phyloP scores from a whole-genome alignment of 2,113 vertebrate species.

The Takifugu flavidus region DNA sequence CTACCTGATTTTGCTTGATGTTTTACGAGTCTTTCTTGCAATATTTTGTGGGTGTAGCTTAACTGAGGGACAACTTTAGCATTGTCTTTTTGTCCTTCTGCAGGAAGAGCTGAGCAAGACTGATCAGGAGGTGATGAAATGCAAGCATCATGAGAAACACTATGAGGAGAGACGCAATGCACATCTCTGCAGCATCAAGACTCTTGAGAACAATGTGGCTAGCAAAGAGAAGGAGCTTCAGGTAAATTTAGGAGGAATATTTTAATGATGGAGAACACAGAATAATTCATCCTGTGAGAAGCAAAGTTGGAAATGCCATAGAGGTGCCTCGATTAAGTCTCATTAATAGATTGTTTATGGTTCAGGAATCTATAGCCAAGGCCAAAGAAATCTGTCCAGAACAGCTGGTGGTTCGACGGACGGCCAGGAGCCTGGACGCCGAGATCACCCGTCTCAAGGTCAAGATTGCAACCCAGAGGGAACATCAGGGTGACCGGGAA shows the following conservation, averaged over 20 bases:
- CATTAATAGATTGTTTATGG: too few species aligned
- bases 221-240: slow-evolving; percentile 79
- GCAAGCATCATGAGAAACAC: slow-evolving; percentile 81
- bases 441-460: slow-evolving; percentile 88
- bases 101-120: slow-evolving; percentile 85
- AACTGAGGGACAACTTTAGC: too few species aligned
- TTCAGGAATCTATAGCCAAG: slow-evolving; percentile 79
- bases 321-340: too few species aligned
- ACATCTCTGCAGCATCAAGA: slow-evolving; percentile 78
- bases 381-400: slow-evolving; percentile 82
- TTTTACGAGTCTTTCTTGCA: too few species aligned
- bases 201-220: slow-evolving; percentile 68
- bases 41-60: too few species aligned
- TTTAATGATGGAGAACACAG: neutral
- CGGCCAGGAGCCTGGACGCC: slow-evolving; percentile 83
- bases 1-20: too few species aligned
- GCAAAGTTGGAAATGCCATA: too few species aligned
- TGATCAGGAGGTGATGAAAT: slow-evolving; percentile 81
- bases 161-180: slow-evolving; percentile 82
- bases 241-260: slow-evolving; percentile 59
- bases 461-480: slow-evolving; percentile 81
- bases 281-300: neutral
- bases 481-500: slow-evolving; percentile 83
- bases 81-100: slow-evolving; percentile 10
- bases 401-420: slow-evolving; percentile 77